These are phyloP conservation scores for Alauda arvensis DNA, from an alignment of 2,797 vertebrate species.

Conservation along the genomic window DNA sequence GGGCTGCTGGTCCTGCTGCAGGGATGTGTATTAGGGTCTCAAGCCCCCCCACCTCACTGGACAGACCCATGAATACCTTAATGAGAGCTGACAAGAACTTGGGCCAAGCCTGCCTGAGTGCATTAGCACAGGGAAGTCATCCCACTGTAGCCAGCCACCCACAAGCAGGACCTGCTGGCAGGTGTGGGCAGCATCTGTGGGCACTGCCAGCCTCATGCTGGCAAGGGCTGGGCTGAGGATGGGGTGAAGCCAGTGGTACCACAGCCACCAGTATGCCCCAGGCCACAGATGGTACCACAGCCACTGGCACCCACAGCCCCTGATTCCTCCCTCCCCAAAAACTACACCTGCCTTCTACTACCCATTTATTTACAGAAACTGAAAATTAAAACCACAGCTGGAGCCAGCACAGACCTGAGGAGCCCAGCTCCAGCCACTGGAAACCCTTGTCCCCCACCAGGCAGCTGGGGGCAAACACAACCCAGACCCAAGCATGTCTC, in stretches of 20 bases:
- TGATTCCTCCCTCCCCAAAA: neutral
- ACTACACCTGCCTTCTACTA: neutral
- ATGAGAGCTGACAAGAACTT: neutral
- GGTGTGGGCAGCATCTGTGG: neutral
- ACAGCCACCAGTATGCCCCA: neutral
- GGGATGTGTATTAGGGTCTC: neutral
- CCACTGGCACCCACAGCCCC: neutral
- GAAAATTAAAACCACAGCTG: neutral
- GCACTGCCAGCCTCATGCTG: neutral
- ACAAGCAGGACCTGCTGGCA: neutral
- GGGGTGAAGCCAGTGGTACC: neutral
- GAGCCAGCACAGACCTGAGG: neutral
- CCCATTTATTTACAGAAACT: slow-evolving; percentile 24
- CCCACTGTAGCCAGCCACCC: neutral
- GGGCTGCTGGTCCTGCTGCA: neutral
- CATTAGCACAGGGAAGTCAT: neutral
- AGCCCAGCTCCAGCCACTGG: neutral
- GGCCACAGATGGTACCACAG: neutral
- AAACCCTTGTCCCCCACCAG: accelerated
- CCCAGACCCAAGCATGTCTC: accelerated
- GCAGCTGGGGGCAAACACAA: neutral
- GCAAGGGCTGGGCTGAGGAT: neutral
- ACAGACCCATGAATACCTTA: neutral
- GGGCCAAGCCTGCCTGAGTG: neutral
- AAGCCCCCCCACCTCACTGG: accelerated